Conservation (phyloP, 2,113 vertebrate genomes). For the Elachura formosa region DNA sequence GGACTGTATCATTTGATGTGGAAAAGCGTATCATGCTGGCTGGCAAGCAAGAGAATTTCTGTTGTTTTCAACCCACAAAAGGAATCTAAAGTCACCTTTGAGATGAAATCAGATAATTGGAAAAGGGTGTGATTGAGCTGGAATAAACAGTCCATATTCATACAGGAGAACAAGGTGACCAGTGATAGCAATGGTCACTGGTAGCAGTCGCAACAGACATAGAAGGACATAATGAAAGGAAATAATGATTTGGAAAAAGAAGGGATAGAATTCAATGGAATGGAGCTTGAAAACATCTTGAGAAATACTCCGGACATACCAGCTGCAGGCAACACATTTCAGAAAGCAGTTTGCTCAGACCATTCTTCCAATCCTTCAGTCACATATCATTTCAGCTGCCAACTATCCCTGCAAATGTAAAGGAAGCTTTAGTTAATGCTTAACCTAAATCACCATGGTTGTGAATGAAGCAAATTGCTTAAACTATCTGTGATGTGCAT, state of each 20-base stretch:
- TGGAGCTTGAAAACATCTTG: neutral
- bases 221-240: neutral
- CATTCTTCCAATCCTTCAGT: neutral
- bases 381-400: neutral
- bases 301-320: neutral
- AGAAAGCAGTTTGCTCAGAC: neutral
- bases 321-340: neutral
- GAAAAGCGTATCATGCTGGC: neutral
- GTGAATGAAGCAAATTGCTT: neutral
- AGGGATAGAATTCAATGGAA: neutral
- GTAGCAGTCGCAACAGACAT: neutral
- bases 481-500: neutral
- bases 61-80: neutral
- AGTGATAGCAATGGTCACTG: neutral
- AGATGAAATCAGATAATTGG: neutral
- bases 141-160: neutral
- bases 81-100: neutral
- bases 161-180: neutral
- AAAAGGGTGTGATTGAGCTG: neutral
- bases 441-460: neutral
- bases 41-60: neutral
- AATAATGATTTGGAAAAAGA: neutral
- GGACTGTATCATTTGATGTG: neutral
- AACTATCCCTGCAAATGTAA: neutral
- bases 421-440: neutral